phyloP scores from a whole-genome alignment of 1,140 invertebrate species.

The Choristoneura fumiferana region DNA sequence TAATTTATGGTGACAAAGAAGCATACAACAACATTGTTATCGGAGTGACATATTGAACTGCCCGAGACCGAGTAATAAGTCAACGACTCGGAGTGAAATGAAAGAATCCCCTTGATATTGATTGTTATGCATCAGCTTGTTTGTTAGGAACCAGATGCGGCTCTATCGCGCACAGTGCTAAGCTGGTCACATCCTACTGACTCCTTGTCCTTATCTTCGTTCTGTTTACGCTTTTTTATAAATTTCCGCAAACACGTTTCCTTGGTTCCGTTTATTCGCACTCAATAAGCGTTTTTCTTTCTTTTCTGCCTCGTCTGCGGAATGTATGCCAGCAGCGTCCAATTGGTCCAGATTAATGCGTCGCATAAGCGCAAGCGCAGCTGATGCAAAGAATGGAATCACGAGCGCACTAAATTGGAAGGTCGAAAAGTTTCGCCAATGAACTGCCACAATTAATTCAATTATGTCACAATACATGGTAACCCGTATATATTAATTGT shows the following conservation, averaged over 20 bases:
- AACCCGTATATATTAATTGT: background rate
- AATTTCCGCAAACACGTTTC: no score
- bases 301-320: background rate
- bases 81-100: slow-evolving; percentile 47
- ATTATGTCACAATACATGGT: background rate
- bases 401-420: background rate
- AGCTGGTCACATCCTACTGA: no score
- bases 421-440: background rate
- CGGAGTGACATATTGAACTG: slow-evolving; percentile 45
- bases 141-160: background rate
- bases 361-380: slow-evolving; percentile 12
- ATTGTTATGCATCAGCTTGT: slow-evolving; percentile 20
- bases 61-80: slow-evolving; percentile 52
- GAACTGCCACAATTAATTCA: background rate
- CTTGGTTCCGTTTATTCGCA: no score
- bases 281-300: no score
- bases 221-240: no score
- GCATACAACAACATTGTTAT: slow-evolving; percentile 57
- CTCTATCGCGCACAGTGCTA: background rate
- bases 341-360: slow-evolving; percentile 15
- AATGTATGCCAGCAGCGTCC: background rate
- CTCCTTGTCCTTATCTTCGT: no score
- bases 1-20: slow-evolving; percentile 27
- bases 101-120: slow-evolving; percentile 34
- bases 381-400: background rate